phyloP scores from a whole-genome alignment of 2,888 invertebrate species.

The Dryocosmus kuriphilus region DNA sequence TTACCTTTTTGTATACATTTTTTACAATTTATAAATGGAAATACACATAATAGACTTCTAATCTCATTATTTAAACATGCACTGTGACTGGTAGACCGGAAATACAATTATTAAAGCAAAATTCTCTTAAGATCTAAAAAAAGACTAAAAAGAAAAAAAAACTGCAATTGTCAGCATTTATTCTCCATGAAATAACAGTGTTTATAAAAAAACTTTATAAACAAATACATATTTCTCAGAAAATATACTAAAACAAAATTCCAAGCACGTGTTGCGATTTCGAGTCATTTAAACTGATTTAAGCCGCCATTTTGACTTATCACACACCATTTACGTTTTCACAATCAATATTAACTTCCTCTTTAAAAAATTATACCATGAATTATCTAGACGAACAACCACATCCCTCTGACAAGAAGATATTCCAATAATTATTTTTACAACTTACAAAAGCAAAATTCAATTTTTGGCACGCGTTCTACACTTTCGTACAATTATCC shows the following conservation, averaged over 20 bases:
- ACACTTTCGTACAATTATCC: background rate
- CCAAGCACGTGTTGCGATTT: background rate
- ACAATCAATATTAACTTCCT: background rate
- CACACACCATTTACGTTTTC: background rate
- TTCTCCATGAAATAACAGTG: no score
- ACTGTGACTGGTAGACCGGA: no score
- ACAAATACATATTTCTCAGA: background rate
- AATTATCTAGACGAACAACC: background rate
- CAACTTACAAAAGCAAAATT: background rate
- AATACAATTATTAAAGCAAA: no score
- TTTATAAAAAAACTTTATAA: no score
- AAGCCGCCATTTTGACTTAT: conserved; percentile 2
- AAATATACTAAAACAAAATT: background rate
- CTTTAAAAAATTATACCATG: background rate
- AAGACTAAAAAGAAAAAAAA: background rate
- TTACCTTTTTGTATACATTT: no score
- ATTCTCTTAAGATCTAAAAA: background rate
- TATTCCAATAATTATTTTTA: background rate
- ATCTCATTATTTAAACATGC: no score
- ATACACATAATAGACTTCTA: no score
- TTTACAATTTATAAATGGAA: no score
- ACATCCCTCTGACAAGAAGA: background rate
- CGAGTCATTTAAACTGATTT: background rate
- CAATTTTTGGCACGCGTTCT: background rate
- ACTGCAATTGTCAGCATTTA: no score